Percentiles rank a stretch among this genome's conserved stretches.
phyloP scores from a whole-genome alignment of 2,797 vertebrate genomes.

The Tinamus major region DNA sequence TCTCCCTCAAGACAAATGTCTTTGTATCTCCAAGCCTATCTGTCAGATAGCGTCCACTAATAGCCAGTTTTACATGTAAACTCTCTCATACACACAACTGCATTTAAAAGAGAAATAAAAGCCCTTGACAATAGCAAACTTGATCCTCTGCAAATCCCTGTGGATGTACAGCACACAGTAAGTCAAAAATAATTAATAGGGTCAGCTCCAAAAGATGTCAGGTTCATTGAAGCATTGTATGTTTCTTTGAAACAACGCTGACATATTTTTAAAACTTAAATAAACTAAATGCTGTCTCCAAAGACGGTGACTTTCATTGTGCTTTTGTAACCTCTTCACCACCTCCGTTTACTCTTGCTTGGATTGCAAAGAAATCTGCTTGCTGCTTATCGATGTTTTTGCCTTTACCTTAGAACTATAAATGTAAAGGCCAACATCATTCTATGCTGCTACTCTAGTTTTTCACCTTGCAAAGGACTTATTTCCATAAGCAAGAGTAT shows the following conservation, averaged over 20 bases:
- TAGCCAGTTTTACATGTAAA: neutral
- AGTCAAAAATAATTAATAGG: slow-evolving; percentile 74
- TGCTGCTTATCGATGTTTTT: neutral
- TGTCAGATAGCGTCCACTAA: neutral
- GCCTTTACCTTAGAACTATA: neutral
- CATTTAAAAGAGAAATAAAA: slow-evolving; percentile 28
- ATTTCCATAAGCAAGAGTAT: neutral
- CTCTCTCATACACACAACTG: neutral
- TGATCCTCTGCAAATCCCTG: slow-evolving; percentile 60
- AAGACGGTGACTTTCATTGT: neutral
- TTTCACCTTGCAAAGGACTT: neutral
- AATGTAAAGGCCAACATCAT: neutral
- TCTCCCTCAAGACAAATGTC: neutral
- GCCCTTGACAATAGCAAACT: slow-evolving; percentile 9
- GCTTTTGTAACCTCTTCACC: neutral
- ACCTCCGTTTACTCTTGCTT: neutral
- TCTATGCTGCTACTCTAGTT: neutral
- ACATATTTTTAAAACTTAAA: slow-evolving; percentile 27
- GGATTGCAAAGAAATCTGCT: neutral
- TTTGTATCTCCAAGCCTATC: neutral
- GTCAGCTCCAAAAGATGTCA: slow-evolving; percentile 55
- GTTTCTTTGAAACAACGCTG: slow-evolving; percentile 34
- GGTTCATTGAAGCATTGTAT: neutral
- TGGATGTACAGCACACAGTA: slow-evolving; percentile 42
- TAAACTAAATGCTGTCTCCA: neutral